A percentile compares a stretch with the other conserved stretches of the same genome.
Conservation (phyloP, 2,113 vertebrate species). For the Tachysurus vachellii region DNA sequence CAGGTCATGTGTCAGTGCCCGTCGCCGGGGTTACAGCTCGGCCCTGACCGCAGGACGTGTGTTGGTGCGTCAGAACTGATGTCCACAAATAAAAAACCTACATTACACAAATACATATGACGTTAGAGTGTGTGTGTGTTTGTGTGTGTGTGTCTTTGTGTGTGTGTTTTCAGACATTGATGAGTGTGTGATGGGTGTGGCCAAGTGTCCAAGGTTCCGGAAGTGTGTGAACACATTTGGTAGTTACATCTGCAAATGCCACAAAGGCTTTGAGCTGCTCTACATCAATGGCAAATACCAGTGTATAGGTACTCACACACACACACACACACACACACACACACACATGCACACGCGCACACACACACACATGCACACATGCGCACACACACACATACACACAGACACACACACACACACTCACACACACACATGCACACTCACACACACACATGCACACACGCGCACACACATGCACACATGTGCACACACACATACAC, state of each 20-base stretch:
- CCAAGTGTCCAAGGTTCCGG: constrained; percentile 79
- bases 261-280: constrained; percentile 83
- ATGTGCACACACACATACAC: too few species aligned
- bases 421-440: neutral
- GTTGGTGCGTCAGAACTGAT: constrained; percentile 74
- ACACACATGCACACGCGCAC: neutral
- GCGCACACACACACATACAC: constrained; percentile 50
- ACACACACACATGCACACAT: too few species aligned
- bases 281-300: constrained; percentile 86
- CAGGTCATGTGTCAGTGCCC: constrained; percentile 86
- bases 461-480: too few species aligned
- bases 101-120: neutral
- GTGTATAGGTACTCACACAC: constrained; percentile 76
- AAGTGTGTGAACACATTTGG: constrained; percentile 94
- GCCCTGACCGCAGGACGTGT: constrained; percentile 84
- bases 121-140: neutral
- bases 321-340: constrained; percentile 9
- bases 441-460: too few species aligned
- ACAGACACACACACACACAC: constrained; percentile 17
- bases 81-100: too few species aligned
- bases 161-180: constrained; percentile 77
- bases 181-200: constrained; percentile 80
- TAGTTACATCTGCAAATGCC: constrained; percentile 90
- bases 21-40: constrained; percentile 86
- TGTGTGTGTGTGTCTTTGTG: constrained; percentile 13